Evolutionary conservation across 92 coral and sea anemone species (phyloP).

Genomic region (Scolanthus callimorphus): DNA sequence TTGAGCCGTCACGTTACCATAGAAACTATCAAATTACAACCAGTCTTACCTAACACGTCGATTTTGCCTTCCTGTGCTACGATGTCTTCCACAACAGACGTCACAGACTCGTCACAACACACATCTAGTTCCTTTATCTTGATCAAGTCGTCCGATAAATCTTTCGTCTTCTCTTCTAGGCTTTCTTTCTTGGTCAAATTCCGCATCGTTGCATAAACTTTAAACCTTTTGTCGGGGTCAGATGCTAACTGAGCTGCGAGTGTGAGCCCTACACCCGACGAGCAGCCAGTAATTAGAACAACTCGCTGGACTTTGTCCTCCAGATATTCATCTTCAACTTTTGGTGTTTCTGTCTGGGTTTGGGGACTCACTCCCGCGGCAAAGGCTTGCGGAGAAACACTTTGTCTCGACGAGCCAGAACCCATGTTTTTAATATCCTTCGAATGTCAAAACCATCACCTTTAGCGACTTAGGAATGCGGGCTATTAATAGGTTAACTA

Average conservation of each 20-base stretch:
- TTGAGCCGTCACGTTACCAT: too few species aligned
- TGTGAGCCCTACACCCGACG: conserved; percentile 60
- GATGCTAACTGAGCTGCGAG: conserved; percentile 54
- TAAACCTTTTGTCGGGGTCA: conserved; percentile 56
- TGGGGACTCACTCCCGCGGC: neutral
- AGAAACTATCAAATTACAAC: too few species aligned
- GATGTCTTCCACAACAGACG: conserved; percentile 48
- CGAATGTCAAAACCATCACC: too few species aligned
- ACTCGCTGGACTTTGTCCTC: conserved; percentile 16
- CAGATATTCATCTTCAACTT: conserved; percentile 12
- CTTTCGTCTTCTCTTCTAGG: conserved; percentile 54
- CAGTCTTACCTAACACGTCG: conserved; percentile 75
- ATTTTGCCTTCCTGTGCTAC: conserved; percentile 62
- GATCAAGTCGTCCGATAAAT: conserved; percentile 50
- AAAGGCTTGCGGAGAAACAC: neutral
- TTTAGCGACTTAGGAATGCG: too few species aligned
- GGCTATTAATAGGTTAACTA: too few species aligned
- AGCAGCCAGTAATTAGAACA: conserved; percentile 56
- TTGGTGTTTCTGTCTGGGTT: conserved; percentile 3
- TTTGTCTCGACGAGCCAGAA: neutral
- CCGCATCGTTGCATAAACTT: conserved; percentile 78
- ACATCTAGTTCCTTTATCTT: conserved; percentile 68
- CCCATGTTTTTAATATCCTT: too few species aligned
- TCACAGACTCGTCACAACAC: conserved; percentile 62
- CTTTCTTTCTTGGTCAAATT: conserved; percentile 68